Percentiles rank a stretch among this genome's conserved stretches.
phyloP scores from a whole-genome alignment of 2,113 vertebrate species.

The Xyliphius kryptos region DNA sequence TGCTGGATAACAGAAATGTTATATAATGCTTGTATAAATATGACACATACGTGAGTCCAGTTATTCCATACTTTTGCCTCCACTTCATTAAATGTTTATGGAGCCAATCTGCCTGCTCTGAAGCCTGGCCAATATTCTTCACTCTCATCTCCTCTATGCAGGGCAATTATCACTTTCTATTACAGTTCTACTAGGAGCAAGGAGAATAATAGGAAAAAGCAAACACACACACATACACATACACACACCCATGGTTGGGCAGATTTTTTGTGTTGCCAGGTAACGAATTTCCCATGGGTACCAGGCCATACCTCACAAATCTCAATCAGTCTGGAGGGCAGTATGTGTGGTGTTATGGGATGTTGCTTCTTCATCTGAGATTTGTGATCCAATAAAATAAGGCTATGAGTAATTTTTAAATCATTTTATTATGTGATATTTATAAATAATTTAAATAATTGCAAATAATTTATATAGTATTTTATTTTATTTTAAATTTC shows the following conservation, averaged over 20 bases:
- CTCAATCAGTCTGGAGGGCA: conserved; percentile 34
- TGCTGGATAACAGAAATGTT: no score
- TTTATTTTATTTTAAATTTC: no score
- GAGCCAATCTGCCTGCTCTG: conserved; percentile 18
- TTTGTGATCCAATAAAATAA: conserved; percentile 1
- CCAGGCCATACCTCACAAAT: conserved; percentile 48
- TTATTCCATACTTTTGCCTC: no score
- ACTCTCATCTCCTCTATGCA: neutral
- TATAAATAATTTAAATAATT: no score
- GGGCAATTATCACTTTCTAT: conserved; percentile 4
- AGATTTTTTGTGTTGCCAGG: conserved; percentile 65
- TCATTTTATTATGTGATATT: no score
- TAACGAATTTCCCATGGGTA: conserved; percentile 57
- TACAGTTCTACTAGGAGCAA: conserved; percentile 19
- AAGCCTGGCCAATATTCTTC: conserved; percentile 5
- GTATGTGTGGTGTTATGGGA: no score
- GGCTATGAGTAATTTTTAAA: no score
- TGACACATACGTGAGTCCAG: no score
- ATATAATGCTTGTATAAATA: no score
- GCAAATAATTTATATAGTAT: no score
- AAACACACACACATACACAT: no score
- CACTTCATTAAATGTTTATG: conserved; percentile 22
- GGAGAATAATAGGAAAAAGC: conserved; percentile 6
- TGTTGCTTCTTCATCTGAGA: no score
- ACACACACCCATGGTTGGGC: conserved; percentile 36